Conservation (phyloP, 2,888 invertebrate species). For the Stenurella melanura region DNA sequence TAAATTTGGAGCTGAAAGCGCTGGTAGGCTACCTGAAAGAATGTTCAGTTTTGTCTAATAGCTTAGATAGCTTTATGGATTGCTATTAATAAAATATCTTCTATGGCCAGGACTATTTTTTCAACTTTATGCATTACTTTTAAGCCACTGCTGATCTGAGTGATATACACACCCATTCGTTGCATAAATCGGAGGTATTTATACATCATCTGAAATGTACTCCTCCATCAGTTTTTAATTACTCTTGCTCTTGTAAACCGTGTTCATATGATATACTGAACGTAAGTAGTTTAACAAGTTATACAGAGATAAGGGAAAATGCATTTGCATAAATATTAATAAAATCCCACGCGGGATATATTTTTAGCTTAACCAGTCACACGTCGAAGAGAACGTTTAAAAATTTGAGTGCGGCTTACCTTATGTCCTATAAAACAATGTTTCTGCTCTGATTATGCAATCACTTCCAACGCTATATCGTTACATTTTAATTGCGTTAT, state of each 20-base stretch:
- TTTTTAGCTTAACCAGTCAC: background rate
- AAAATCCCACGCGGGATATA: slow-evolving; percentile 43
- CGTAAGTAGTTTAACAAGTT: slow-evolving; percentile 44
- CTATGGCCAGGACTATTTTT: no score
- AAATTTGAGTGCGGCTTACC: background rate
- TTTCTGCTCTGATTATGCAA: slow-evolving; percentile 7
- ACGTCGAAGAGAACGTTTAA: background rate
- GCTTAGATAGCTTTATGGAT: no score
- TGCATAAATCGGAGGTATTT: background rate
- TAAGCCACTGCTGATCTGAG: no score
- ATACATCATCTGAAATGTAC: slow-evolving; percentile 8
- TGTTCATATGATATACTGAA: slow-evolving; percentile 13
- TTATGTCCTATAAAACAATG: background rate
- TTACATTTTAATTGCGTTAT: slow-evolving; percentile 8
- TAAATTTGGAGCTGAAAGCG: no score
- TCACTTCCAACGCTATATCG: slow-evolving; percentile 5
- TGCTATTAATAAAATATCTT: no score
- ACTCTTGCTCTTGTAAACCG: slow-evolving; percentile 17
- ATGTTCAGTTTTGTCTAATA: no score
- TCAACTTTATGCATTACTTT: no score
- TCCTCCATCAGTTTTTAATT: slow-evolving; percentile 29
- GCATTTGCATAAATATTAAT: slow-evolving; percentile 48
- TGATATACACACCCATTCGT: background rate
- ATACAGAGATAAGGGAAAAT: slow-evolving; percentile 35
- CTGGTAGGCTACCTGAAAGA: no score